Percentiles rank a stretch among this genome's conserved stretches.
Evolutionary conservation across 1,140 invertebrate species (phyloP).

Genomic region (Procambarus virginalis): DNA sequence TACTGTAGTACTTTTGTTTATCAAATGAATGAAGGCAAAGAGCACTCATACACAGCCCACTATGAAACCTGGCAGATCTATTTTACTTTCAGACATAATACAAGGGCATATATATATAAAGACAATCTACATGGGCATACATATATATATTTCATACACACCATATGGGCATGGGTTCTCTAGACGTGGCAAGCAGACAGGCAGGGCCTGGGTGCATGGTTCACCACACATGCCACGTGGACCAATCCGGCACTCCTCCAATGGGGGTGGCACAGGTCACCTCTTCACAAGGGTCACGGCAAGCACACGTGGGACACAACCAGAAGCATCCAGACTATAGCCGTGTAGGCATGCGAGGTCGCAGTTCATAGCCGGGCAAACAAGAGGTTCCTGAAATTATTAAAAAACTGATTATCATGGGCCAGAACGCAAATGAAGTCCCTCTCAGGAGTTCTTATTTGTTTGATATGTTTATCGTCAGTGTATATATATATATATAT

Average conservation of each 20-base stretch:
- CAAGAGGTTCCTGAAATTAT: slow-evolving; percentile 76
- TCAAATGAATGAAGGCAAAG: too few species aligned
- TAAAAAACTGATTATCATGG: neutral
- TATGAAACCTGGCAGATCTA: too few species aligned
- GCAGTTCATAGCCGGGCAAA: slow-evolving; percentile 81
- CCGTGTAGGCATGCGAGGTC: slow-evolving; percentile 81
- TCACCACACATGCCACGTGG: slow-evolving; percentile 76
- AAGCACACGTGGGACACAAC: slow-evolving; percentile 86
- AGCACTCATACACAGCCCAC: too few species aligned
- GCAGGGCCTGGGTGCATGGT: slow-evolving; percentile 84
- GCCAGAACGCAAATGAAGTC: too few species aligned
- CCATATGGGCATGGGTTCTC: slow-evolving; percentile 83
- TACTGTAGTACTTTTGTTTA: too few species aligned
- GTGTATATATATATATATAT: too few species aligned
- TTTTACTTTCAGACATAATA: too few species aligned
- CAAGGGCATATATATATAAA: too few species aligned
- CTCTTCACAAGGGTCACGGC: slow-evolving; percentile 83
- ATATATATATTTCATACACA: slow-evolving; percentile 76
- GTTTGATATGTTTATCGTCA: too few species aligned
- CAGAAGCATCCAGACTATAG: slow-evolving; percentile 79
- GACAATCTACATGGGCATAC: too few species aligned
- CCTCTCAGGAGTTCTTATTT: too few species aligned
- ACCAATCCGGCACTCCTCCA: slow-evolving; percentile 80
- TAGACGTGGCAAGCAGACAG: slow-evolving; percentile 85
- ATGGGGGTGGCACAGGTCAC: slow-evolving; percentile 74